These are phyloP conservation scores for Bombus picipes DNA, from an alignment of 1,140 invertebrate genomes.

Conservation along the genomic window DNA sequence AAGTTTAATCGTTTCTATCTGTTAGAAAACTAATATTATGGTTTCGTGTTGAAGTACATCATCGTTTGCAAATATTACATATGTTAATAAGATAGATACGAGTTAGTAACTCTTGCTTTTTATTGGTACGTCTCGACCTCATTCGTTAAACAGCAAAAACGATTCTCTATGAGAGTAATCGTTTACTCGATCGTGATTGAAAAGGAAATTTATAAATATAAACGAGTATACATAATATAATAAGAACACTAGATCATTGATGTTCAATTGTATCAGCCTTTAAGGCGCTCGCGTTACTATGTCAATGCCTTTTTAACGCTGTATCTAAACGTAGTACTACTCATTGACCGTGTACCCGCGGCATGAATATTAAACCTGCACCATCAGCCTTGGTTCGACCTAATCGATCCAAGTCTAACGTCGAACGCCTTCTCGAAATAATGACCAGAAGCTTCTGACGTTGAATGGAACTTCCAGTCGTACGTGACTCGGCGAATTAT, in stretches of 20 bases:
- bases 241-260: background rate
- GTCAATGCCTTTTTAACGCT: conserved; percentile 33
- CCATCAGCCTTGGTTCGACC: conserved; percentile 2
- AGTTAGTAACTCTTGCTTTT: background rate
- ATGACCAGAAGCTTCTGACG: background rate
- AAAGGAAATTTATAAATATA: background rate
- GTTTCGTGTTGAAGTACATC: background rate
- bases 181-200: background rate
- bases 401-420: conserved; percentile 12
- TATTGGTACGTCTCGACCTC: background rate
- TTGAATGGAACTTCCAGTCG: background rate
- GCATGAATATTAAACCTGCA: conserved; percentile 35
- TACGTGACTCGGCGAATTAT: background rate
- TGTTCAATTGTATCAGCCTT: conserved; percentile 5
- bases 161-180: background rate
- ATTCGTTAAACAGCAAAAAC: background rate
- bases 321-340: conserved; percentile 30
- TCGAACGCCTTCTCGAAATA: conserved; percentile 2
- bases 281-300: conserved; percentile 18
- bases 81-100: background rate
- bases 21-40: background rate
- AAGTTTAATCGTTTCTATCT: background rate
- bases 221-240: background rate
- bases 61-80: background rate
- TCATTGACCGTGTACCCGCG: background rate